phyloP scores from a whole-genome alignment of 2,113 vertebrate genomes.

The Proterorhinus semilunaris region DNA sequence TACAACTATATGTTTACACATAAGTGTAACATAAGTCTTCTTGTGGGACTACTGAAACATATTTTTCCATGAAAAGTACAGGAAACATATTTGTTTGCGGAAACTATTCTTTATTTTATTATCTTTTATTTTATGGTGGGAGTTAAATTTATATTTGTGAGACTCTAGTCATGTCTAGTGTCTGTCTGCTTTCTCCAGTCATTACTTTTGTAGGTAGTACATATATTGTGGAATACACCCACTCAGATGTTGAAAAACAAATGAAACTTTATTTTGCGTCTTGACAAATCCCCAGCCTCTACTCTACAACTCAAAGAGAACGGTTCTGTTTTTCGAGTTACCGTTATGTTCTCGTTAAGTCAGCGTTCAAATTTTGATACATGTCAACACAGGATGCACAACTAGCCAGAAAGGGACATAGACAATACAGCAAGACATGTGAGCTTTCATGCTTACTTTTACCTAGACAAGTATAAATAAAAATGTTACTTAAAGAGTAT shows the following conservation, averaged over 20 bases:
- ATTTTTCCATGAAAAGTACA: slow-evolving; percentile 27
- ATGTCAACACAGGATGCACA: slow-evolving; percentile 1
- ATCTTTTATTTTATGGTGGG: slow-evolving; percentile 27
- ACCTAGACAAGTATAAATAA: background rate
- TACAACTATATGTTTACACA: no score
- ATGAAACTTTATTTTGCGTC: background rate
- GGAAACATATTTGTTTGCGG: slow-evolving; percentile 15
- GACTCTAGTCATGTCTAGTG: background rate
- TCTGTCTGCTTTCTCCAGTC: background rate
- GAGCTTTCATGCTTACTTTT: background rate
- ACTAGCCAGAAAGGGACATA: background rate
- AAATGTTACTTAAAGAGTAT: background rate
- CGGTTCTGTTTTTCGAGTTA: background rate
- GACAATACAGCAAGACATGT: no score
- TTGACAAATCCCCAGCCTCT: background rate
- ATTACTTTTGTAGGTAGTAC: background rate
- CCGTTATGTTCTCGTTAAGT: background rate
- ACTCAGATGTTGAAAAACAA: background rate
- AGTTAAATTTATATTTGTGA: slow-evolving; percentile 41
- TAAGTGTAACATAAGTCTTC: slow-evolving; percentile 3
- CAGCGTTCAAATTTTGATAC: background rate
- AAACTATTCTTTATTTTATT: background rate
- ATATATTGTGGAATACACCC: background rate
- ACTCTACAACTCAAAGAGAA: background rate
- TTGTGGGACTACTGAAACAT: slow-evolving; percentile 31